A percentile compares a stretch with the other conserved stretches of the same genome.
Conservation (phyloP, 2,797 vertebrate species). For the Thripadectes ignobilis region DNA sequence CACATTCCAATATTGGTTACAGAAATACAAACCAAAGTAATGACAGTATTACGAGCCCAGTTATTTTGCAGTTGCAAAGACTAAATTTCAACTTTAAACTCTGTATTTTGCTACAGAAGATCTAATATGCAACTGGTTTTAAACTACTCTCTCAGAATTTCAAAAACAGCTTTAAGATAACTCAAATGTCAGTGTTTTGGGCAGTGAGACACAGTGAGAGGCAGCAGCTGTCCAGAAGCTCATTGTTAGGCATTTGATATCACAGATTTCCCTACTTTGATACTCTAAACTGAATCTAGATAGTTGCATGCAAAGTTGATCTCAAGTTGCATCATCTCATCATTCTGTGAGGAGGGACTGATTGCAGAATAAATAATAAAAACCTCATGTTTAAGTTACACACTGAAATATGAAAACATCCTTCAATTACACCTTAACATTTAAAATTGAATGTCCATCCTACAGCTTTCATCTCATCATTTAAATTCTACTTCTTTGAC, state of each 20-base stretch:
- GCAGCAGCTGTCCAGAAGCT: not conserved
- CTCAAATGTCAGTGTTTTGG: not conserved
- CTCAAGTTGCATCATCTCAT: not conserved
- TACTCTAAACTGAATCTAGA: not conserved
- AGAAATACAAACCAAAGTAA: slow-evolving; percentile 31
- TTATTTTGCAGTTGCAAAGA: not conserved
- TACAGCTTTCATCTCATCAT: not conserved
- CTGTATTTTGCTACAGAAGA: not conserved
- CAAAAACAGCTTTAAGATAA: not conserved
- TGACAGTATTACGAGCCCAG: not conserved
- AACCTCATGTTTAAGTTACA: not conserved
- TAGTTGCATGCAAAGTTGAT: not conserved
- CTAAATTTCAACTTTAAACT: not conserved
- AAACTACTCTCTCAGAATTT: not conserved
- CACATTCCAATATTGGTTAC: slow-evolving; percentile 26
- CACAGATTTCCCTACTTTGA: not conserved
- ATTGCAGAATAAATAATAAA: not conserved
- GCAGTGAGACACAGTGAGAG: not conserved
- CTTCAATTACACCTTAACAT: not conserved
- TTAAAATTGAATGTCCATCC: not conserved
- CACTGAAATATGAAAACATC: not conserved
- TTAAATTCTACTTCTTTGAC: not conserved
- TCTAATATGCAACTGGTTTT: not conserved
- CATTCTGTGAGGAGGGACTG: not conserved
- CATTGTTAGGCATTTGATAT: not conserved